phyloP scores from a whole-genome alignment of 2,113 vertebrate species.

The Sinocyclocheilus anophthalmus region DNA sequence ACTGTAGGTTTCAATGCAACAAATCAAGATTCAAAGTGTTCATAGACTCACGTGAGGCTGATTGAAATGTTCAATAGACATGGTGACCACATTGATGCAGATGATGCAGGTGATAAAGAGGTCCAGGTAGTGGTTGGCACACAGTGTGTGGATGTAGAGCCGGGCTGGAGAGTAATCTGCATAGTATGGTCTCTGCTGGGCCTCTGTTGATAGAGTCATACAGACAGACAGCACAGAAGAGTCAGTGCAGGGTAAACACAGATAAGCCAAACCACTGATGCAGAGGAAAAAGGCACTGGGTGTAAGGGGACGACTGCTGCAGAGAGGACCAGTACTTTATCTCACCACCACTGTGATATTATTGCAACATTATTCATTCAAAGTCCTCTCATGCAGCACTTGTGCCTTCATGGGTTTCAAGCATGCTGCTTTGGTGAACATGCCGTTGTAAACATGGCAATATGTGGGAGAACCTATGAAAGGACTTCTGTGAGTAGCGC shows the following conservation, averaged over 20 bases:
- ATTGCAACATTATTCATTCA: not conserved
- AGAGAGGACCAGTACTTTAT: slow-evolving; percentile 5
- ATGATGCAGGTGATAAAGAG: slow-evolving; percentile 98
- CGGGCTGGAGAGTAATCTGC: slow-evolving; percentile 87
- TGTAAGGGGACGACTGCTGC: slow-evolving; percentile 22
- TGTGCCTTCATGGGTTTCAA: slow-evolving; percentile 35
- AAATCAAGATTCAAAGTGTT: not conserved
- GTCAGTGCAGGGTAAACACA: slow-evolving; percentile 37
- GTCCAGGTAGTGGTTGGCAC: slow-evolving; percentile 95
- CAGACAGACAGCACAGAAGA: slow-evolving; percentile 44
- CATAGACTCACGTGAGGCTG: slow-evolving; percentile 83
- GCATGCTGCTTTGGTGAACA: slow-evolving; percentile 56
- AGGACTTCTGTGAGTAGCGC: slow-evolving; percentile 20
- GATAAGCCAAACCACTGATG: slow-evolving; percentile 26
- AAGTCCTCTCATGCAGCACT: slow-evolving; percentile 32
- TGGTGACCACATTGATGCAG: slow-evolving; percentile 94
- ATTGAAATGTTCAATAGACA: slow-evolving; percentile 98
- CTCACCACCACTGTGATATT: not conserved
- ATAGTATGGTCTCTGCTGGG: slow-evolving; percentile 91
- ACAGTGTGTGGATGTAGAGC: slow-evolving; percentile 89
- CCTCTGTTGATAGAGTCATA: slow-evolving; percentile 76
- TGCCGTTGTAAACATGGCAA: slow-evolving; percentile 62
- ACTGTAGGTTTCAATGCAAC: not conserved
- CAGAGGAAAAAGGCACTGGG: slow-evolving; percentile 27
- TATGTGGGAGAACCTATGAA: slow-evolving; percentile 34